phyloP scores from a whole-genome alignment of 2,888 invertebrate genomes.

The Drymonia ruficornis region DNA sequence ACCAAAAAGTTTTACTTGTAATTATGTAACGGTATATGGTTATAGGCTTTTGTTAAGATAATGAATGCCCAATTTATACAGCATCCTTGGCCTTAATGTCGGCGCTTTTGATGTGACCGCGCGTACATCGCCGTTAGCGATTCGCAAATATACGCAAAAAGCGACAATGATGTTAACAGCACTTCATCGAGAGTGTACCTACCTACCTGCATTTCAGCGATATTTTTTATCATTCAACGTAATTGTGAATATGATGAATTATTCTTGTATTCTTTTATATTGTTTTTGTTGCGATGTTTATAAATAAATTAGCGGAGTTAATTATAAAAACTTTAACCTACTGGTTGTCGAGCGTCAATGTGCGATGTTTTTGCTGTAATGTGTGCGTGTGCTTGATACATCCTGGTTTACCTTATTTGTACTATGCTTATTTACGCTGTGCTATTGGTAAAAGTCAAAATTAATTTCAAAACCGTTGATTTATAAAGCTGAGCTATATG shows the following conservation, averaged over 20 bases:
- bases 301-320: slow-evolving; percentile 4
- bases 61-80: slow-evolving; percentile 72
- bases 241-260: slow-evolving; percentile 42
- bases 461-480: not conserved
- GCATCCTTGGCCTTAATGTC: slow-evolving; percentile 75
- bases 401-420: slow-evolving; percentile 1
- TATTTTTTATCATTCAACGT: slow-evolving; percentile 42
- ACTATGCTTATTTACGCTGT: too few species aligned
- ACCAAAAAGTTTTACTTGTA: slow-evolving; percentile 55
- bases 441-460: not conserved
- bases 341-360: not conserved
- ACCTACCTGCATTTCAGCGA: slow-evolving; percentile 37
- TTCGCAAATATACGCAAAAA: slow-evolving; percentile 66
- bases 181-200: slow-evolving; percentile 42
- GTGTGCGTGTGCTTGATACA: not conserved
- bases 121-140: slow-evolving; percentile 62
- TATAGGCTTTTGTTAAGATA: slow-evolving; percentile 72
- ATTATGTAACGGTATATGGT: slow-evolving; percentile 69
- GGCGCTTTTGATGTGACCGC: slow-evolving; percentile 67
- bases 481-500: not conserved
- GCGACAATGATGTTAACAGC: slow-evolving; percentile 60
- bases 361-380: slow-evolving; percentile 1
- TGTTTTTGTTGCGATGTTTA: slow-evolving; percentile 11
- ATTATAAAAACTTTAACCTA: not conserved
- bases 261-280: slow-evolving; percentile 33